Conservation (phyloP, 2,888 invertebrate species). For the Andrena praecox region DNA sequence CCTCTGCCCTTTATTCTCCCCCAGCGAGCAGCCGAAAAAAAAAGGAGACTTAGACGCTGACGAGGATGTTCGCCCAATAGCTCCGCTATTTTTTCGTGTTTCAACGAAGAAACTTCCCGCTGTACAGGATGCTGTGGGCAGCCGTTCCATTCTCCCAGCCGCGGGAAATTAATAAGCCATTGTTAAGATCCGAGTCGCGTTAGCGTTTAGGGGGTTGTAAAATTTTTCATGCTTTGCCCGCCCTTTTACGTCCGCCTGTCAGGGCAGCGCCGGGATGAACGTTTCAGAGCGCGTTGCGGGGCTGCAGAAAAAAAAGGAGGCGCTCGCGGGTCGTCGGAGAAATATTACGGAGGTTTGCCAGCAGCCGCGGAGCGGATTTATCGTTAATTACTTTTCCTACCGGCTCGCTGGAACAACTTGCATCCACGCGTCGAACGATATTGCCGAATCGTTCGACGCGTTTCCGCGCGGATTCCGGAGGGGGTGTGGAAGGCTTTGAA, state of each 20-base stretch:
- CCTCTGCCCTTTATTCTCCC: no score
- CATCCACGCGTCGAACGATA: constrained; percentile 31
- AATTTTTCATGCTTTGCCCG: constrained; percentile 9
- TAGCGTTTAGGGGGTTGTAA: constrained; percentile 8
- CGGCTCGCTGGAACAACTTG: constrained; percentile 1
- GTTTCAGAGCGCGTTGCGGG: background rate
- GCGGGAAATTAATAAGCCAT: constrained; percentile 6
- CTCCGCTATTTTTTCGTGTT: background rate
- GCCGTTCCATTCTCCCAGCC: background rate
- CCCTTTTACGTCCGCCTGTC: background rate
- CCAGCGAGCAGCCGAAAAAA: no score
- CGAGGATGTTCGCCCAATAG: background rate
- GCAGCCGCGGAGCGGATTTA: constrained; percentile 29
- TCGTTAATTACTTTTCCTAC: constrained; percentile 52
- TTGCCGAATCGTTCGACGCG: constrained; percentile 44
- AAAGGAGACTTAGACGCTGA: no score
- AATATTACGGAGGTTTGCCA: constrained; percentile 14
- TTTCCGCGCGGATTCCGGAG: constrained; percentile 24
- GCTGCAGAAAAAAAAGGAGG: background rate
- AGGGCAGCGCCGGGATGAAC: background rate
- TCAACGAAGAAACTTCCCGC: background rate
- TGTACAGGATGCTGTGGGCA: background rate
- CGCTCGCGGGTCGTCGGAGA: constrained; percentile 1
- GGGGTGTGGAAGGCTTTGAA: constrained; percentile 49
- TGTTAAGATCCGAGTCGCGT: constrained; percentile 13